phyloP scores from a whole-genome alignment of 2,888 invertebrate species.

The Zhengitettix transpicula region DNA sequence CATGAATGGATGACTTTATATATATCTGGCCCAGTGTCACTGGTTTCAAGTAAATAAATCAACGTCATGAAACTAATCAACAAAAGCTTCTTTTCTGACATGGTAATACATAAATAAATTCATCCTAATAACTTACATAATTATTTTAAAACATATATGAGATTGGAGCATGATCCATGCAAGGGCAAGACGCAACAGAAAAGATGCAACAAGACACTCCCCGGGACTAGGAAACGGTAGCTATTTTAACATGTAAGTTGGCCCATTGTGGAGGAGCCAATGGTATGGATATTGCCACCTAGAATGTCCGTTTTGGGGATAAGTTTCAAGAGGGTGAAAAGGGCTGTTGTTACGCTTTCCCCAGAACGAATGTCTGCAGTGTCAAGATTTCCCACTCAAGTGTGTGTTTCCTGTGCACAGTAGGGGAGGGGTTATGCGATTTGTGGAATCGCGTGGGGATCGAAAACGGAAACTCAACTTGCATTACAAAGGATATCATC shows the following conservation, averaged over 20 bases:
- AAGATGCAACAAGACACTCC: neutral
- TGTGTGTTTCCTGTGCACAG: neutral
- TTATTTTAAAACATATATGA: no score
- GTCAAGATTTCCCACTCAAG: neutral
- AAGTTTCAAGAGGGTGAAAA: constrained; percentile 7
- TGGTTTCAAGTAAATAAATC: no score
- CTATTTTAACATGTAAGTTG: constrained; percentile 7
- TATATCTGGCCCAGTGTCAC: no score
- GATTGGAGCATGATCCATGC: no score
- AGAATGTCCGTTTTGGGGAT: constrained; percentile 15
- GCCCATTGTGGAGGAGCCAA: constrained; percentile 3
- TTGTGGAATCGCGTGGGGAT: neutral
- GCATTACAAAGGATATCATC: no score
- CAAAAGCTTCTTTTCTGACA: no score
- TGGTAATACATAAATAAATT: no score
- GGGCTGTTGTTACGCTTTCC: constrained; percentile 13
- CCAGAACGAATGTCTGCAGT: neutral
- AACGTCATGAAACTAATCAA: no score
- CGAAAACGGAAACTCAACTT: no score
- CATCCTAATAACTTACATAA: no score
- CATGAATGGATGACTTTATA: no score
- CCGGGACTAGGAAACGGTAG: constrained; percentile 10
- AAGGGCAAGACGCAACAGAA: neutral
- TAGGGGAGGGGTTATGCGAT: neutral
- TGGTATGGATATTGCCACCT: constrained; percentile 18